Evolutionary conservation across 2,888 invertebrate genomes (phyloP).

Genomic region (Xestia rhomboidea): DNA sequence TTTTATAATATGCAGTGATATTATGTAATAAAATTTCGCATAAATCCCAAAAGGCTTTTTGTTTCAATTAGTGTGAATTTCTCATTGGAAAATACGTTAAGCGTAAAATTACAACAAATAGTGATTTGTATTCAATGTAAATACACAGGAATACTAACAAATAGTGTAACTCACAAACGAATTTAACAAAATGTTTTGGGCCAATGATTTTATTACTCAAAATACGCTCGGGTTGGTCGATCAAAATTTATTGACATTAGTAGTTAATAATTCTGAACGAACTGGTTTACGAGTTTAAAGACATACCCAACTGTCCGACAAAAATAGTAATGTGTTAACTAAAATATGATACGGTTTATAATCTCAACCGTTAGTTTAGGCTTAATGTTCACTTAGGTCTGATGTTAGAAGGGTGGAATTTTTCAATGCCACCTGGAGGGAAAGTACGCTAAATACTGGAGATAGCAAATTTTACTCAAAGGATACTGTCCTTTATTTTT

Average conservation of each 20-base stretch:
- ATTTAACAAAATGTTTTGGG: not conserved
- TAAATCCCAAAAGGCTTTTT: not conserved
- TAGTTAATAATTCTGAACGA: not conserved
- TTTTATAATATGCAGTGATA: too few relatives aligned
- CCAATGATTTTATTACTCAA: not conserved
- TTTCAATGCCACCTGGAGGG: too few relatives aligned
- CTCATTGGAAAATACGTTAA: not conserved
- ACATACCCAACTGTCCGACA: not conserved
- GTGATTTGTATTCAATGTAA: not conserved
- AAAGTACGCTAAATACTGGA: too few relatives aligned
- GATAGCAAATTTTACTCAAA: too few relatives aligned
- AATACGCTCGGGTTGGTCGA: not conserved
- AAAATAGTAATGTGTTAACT: not conserved
- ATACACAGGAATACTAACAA: not conserved
- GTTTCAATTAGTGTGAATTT: constrained; percentile 9
- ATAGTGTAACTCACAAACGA: not conserved
- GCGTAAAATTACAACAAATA: not conserved
- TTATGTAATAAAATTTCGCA: not conserved
- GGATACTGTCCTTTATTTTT: too few relatives aligned
- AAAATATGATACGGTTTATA: not conserved
- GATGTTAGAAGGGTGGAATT: too few relatives aligned
- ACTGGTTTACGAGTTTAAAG: not conserved
- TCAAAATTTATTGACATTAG: not conserved
- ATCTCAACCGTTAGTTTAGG: not conserved
- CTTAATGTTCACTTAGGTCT: not conserved